These are phyloP conservation scores for Epizoanthus fatuus DNA, from an alignment of 92 coral and sea anemone genomes.

Conservation along the genomic window DNA sequence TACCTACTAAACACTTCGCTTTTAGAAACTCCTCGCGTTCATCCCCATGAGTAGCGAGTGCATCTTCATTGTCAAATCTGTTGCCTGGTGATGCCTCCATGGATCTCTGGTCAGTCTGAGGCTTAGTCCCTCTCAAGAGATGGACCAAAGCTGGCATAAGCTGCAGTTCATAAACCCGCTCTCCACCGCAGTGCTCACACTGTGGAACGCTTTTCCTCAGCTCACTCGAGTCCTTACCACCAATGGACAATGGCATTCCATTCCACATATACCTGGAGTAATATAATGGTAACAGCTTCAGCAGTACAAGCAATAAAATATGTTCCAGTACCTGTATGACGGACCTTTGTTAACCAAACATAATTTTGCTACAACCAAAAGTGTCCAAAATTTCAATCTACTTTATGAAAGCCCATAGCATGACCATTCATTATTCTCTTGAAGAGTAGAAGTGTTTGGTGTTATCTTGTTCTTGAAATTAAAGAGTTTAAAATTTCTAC, in stretches of 20 bases:
- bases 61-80: background rate
- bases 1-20: background rate
- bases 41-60: background rate
- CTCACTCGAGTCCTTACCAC: conserved; percentile 50
- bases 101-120: background rate
- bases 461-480: too few relatives aligned
- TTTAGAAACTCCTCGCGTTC: background rate
- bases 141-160: conserved; percentile 93
- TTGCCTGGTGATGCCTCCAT: background rate
- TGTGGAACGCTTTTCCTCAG: conserved; percentile 63
- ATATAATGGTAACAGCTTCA: background rate
- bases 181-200: conserved; percentile 83
- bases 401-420: too few relatives aligned
- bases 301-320: background rate
- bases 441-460: too few relatives aligned
- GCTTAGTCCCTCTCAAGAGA: conserved; percentile 42
- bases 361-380: too few relatives aligned
- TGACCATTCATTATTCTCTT: too few relatives aligned
- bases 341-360: too few relatives aligned
- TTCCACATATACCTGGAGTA: conserved; percentile 81
- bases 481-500: too few relatives aligned
- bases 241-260: conserved; percentile 84
- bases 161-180: conserved; percentile 89
- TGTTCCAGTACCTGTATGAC: too few relatives aligned
- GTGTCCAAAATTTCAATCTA: too few relatives aligned